Conservation (phyloP, 2,797 vertebrate species). For the Sebastes cheni region DNA sequence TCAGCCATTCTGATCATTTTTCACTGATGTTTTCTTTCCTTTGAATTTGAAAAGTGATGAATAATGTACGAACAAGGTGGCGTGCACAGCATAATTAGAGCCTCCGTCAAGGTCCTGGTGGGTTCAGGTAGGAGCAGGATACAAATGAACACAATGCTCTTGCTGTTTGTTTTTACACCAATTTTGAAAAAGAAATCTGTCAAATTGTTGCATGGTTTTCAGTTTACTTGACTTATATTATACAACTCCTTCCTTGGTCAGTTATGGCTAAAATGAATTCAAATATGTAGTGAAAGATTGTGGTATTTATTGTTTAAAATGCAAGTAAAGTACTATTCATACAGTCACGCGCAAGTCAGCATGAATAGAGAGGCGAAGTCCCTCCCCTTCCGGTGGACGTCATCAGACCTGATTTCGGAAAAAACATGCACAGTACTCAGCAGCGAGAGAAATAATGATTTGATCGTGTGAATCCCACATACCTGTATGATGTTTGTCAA, state of each 20-base stretch:
- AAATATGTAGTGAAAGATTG: neutral
- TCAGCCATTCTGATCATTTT: neutral
- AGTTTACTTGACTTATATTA: neutral
- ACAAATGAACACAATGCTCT: neutral
- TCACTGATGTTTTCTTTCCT: neutral
- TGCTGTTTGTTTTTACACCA: neutral
- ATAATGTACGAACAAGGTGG: neutral
- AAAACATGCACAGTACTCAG: no score
- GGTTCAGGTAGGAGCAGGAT: neutral
- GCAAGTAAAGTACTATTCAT: neutral
- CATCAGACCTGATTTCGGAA: no score
- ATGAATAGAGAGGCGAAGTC: neutral
- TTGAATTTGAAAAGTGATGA: neutral
- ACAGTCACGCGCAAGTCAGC: neutral
- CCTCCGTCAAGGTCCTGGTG: neutral
- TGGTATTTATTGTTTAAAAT: neutral
- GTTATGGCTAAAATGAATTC: neutral
- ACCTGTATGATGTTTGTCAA: no score
- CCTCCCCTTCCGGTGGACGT: no score
- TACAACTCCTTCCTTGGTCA: neutral
- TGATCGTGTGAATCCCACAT: no score
- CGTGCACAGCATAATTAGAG: constrained; percentile 1
- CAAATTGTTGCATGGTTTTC: neutral
- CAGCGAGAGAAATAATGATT: no score
- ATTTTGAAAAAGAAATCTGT: neutral